phyloP scores from a whole-genome alignment of 2,113 vertebrate genomes.

The Zosterops borbonicus region DNA sequence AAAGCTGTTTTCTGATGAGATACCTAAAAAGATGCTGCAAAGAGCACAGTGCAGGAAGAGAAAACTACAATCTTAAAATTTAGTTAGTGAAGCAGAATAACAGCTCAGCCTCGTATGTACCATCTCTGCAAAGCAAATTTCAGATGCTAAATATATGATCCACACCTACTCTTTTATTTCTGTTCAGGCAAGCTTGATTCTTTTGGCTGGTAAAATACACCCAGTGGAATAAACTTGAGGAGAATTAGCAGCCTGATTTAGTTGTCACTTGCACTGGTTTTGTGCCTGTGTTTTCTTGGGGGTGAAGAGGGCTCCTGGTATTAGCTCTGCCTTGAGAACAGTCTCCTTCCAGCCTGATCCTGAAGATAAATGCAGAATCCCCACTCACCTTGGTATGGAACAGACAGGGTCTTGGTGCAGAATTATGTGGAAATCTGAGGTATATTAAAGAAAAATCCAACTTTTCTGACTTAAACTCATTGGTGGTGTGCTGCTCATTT shows the following conservation, averaged over 20 bases:
- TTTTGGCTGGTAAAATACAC: constrained; percentile 23
- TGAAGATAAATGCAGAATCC: not conserved
- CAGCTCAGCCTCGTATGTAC: not conserved
- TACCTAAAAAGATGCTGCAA: not conserved
- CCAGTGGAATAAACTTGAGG: constrained; percentile 3
- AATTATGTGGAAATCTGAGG: not conserved
- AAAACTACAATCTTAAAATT: not conserved
- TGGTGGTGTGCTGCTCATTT: accelerated
- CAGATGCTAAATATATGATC: constrained; percentile 28
- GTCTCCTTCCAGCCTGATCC: not conserved
- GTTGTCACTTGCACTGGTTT: not conserved
- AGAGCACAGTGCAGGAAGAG: not conserved
- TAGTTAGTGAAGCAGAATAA: constrained; percentile 25
- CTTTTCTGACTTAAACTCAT: not conserved
- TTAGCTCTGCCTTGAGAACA: not conserved
- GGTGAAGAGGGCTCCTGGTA: not conserved
- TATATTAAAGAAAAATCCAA: not conserved
- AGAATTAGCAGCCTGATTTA: not conserved
- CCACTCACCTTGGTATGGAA: not conserved
- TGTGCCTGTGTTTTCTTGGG: not conserved
- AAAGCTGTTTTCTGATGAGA: not conserved
- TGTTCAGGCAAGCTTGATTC: constrained; percentile 39
- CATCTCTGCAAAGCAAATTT: constrained; percentile 50
- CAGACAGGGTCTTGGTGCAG: not conserved
- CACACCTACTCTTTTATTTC: constrained; percentile 54